Percentiles rank a stretch among this genome's conserved stretches.
Evolutionary conservation across 2,888 invertebrate genomes (phyloP).

Genomic region (Linnaemya tessellans): DNA sequence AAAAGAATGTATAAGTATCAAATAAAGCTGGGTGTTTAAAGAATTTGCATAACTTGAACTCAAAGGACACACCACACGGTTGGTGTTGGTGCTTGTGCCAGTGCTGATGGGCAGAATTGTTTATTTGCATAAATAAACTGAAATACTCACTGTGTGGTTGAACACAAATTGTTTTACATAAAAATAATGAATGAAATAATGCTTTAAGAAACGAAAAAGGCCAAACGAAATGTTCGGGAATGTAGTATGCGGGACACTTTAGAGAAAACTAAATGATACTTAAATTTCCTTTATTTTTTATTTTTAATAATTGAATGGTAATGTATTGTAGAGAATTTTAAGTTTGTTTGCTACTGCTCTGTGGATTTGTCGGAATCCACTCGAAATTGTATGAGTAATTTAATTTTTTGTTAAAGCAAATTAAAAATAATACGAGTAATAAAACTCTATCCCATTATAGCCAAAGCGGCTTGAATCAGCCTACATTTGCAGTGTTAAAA

Average conservation of each 20-base stretch:
- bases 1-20: slow-evolving; percentile 10
- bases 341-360: background rate
- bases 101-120: background rate
- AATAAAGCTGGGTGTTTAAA: slow-evolving; percentile 1
- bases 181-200: background rate
- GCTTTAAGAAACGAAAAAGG: background rate
- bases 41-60: slow-evolving; percentile 15
- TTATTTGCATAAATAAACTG: slow-evolving; percentile 15
- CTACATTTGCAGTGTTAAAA: too few species aligned
- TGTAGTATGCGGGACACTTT: too few species aligned
- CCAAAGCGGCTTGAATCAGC: too few species aligned
- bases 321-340: background rate
- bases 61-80: slow-evolving; percentile 9
- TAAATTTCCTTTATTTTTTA: too few species aligned
- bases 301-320: too few species aligned
- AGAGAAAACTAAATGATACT: too few species aligned
- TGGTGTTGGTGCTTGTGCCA: slow-evolving; percentile 10
- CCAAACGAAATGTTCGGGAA: background rate
- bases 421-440: too few species aligned
- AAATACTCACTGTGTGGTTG: background rate
- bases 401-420: too few species aligned
- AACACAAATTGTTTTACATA: background rate
- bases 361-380: too few species aligned
- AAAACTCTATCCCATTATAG: too few species aligned
- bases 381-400: too few species aligned